Evolutionary conservation across 2,797 vertebrate genomes (phyloP).

Genomic region (Clamator glandarius): DNA sequence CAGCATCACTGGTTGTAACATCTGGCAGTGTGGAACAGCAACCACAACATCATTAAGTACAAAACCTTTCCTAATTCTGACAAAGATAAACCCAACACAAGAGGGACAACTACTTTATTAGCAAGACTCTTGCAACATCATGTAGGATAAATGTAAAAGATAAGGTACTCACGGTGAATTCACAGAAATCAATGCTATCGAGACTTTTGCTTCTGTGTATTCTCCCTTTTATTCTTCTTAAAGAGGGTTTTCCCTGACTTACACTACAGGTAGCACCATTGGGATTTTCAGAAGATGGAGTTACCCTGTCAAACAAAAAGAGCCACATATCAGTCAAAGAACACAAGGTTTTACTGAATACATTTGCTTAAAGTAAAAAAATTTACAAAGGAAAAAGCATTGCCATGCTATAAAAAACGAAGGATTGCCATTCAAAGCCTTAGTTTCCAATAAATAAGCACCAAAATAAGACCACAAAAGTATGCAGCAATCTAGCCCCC

Average conservation of each 20-base stretch:
- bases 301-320: conserved; percentile 84
- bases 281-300: conserved; percentile 90
- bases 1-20: background rate
- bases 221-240: conserved; percentile 95
- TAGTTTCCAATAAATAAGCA: background rate
- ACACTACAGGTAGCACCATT: conserved; percentile 87
- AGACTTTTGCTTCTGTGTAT: conserved; percentile 96
- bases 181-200: conserved; percentile 93
- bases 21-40: background rate
- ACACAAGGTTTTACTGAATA: background rate
- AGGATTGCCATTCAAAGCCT: background rate
- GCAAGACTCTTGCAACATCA: background rate
- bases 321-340: background rate
- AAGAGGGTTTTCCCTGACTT: conserved; percentile 93
- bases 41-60: background rate
- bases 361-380: background rate
- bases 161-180: conserved; percentile 90
- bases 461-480: background rate
- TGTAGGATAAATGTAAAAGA: background rate
- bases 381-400: background rate
- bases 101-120: background rate
- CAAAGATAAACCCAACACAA: background rate
- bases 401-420: background rate
- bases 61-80: background rate
- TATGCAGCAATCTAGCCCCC: background rate